Evolutionary conservation across 2,888 invertebrate species (phyloP).

Genomic region (Agriopis marginaria): DNA sequence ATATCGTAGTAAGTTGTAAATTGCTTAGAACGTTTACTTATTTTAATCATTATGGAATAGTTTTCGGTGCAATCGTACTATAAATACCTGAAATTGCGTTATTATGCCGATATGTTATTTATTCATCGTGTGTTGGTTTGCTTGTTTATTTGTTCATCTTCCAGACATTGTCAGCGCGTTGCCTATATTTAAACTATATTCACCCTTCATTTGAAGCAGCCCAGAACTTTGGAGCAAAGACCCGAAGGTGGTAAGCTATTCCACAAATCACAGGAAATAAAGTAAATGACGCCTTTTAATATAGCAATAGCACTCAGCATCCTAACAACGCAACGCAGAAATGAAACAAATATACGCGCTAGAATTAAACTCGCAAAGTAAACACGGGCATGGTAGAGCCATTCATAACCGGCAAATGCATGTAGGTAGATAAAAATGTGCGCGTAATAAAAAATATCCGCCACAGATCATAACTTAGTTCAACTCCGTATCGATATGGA

Average conservation of each 20-base stretch:
- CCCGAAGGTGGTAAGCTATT: no score
- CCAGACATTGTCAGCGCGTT: no score
- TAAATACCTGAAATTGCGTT: no score
- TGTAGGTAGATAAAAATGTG: constrained; percentile 18
- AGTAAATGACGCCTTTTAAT: constrained; percentile 3
- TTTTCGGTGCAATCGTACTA: not conserved
- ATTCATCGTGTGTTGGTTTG: no score
- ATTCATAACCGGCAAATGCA: constrained; percentile 23
- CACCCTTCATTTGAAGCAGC: no score
- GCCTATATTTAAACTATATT: no score
- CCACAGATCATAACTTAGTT: constrained; percentile 11
- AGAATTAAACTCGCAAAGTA: constrained; percentile 18
- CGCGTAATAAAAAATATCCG: constrained; percentile 22
- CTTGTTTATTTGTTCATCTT: no score
- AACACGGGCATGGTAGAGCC: constrained; percentile 8
- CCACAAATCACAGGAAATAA: not conserved
- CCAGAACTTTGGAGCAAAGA: no score
- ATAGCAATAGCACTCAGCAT: constrained; percentile 10
- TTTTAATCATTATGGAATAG: constrained; percentile 5
- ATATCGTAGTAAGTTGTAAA: constrained; percentile 43
- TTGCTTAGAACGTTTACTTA: constrained; percentile 11
- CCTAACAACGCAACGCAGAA: not conserved
- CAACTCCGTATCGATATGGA: no score
- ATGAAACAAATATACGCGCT: constrained; percentile 5
- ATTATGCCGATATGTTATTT: not conserved